Percentiles rank a stretch among this genome's conserved stretches.
phyloP scores from a whole-genome alignment of 2,113 vertebrate genomes.

The Melanerpes aurifrons region DNA sequence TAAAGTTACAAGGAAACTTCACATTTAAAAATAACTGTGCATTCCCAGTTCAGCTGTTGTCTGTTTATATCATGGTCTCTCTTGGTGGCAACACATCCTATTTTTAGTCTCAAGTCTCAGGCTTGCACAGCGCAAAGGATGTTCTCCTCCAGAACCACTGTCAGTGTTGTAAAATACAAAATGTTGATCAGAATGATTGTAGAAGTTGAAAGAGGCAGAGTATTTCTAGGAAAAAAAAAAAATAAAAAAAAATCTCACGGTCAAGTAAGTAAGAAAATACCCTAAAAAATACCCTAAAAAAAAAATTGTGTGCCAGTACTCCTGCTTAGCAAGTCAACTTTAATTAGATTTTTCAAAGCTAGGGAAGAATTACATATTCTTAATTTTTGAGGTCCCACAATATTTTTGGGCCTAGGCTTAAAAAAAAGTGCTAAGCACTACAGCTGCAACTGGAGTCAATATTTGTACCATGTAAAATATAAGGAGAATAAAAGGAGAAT shows the following conservation, averaged over 20 bases:
- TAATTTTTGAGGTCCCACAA: neutral
- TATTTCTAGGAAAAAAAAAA: neutral
- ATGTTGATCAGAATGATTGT: neutral
- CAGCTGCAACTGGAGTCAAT: neutral
- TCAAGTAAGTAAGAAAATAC: neutral
- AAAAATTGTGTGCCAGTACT: neutral
- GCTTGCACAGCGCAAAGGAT: neutral
- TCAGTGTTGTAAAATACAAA: neutral
- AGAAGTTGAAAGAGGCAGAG: neutral
- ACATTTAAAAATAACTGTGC: neutral
- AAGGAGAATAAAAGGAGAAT: neutral
- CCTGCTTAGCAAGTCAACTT: neutral
- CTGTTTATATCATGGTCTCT: neutral
- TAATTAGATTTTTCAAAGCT: neutral
- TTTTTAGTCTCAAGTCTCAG: neutral
- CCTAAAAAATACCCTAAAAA: neutral
- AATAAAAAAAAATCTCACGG: neutral
- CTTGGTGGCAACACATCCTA: neutral
- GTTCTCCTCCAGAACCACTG: neutral
- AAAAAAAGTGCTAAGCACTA: neutral
- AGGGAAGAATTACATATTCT: neutral
- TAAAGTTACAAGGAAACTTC: neutral
- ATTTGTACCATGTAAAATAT: neutral
- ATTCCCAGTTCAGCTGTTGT: slow-evolving; percentile 6
- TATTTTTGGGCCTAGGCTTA: neutral